These are phyloP conservation scores for Urophycis tenuis DNA, from an alignment of 2,797 vertebrate genomes.

Conservation along the genomic window DNA sequence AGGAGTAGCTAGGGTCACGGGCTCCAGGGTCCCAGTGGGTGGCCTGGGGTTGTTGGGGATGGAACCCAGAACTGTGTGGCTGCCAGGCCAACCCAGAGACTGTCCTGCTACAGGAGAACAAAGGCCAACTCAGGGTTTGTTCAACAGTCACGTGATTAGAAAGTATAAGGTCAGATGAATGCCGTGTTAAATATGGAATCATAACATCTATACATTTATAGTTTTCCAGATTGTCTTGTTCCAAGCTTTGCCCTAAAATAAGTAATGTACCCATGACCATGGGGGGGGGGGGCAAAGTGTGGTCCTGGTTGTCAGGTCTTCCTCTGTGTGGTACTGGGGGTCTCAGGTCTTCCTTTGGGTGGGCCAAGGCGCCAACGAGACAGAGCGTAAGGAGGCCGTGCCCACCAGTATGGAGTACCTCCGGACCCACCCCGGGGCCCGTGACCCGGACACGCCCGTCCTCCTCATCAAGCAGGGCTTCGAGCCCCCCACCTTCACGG, in stretches of 20 bases:
- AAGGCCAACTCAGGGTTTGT: too few species aligned
- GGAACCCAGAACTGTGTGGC: not conserved
- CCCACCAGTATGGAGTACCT: constrained; percentile 77
- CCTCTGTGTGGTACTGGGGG: too few species aligned
- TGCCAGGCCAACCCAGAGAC: not conserved
- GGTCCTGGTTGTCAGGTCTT: too few species aligned
- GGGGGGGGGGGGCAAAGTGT: too few species aligned
- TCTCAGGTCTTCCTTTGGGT: constrained; percentile 85
- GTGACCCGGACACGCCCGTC: constrained; percentile 76
- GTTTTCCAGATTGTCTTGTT: too few species aligned
- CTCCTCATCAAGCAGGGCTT: constrained; percentile 81
- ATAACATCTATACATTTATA: not conserved
- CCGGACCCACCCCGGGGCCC: constrained; percentile 74
- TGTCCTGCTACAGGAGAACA: not conserved
- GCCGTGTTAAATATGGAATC: not conserved
- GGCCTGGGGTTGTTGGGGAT: not conserved
- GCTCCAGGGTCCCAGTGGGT: not conserved
- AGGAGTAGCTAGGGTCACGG: not conserved
- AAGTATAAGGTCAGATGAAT: not conserved
- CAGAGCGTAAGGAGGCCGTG: constrained; percentile 70
- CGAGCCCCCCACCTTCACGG: constrained; percentile 84
- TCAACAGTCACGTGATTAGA: not conserved
- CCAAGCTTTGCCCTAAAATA: too few species aligned
- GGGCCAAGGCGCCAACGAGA: constrained; percentile 74
- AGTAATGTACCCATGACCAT: too few species aligned